These are phyloP conservation scores for Micromys minutus DNA, from an alignment of 2,113 vertebrate genomes.

Conservation along the genomic window DNA sequence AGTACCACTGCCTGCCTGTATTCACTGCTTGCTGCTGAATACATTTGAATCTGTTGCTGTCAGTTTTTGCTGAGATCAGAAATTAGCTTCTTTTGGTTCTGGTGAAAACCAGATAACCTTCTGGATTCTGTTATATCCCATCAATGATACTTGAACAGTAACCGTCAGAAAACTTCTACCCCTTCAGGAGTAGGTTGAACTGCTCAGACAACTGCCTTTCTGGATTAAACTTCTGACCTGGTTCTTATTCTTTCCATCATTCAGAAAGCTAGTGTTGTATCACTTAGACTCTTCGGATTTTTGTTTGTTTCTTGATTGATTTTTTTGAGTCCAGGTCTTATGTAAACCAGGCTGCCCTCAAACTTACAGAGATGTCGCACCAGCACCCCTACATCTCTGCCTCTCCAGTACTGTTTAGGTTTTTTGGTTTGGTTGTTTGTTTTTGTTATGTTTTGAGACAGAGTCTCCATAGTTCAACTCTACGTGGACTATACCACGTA, in stretches of 20 bases:
- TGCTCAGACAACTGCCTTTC: not conserved
- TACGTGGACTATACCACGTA: not conserved
- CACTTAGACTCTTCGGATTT: not conserved
- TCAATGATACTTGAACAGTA: no score
- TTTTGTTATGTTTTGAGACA: not conserved
- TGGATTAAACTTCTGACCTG: not conserved
- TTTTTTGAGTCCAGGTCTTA: not conserved
- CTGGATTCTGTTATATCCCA: no score
- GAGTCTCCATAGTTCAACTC: not conserved
- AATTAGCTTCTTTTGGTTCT: not conserved
- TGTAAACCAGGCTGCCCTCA: not conserved
- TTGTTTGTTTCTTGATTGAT: not conserved
- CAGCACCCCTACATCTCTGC: not conserved
- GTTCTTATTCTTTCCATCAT: not conserved
- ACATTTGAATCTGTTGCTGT: not conserved
- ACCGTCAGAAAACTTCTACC: not conserved
- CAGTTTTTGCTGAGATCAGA: not conserved
- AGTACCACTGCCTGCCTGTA: not conserved
- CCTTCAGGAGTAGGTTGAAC: not conserved
- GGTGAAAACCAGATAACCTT: not conserved
- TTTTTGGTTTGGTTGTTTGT: not conserved
- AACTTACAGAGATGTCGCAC: not conserved
- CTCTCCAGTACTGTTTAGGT: not conserved
- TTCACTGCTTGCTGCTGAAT: not conserved
- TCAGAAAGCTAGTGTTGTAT: not conserved